Conservation (phyloP, 2,888 invertebrate species). For the Megaustenia siamemsis region DNA sequence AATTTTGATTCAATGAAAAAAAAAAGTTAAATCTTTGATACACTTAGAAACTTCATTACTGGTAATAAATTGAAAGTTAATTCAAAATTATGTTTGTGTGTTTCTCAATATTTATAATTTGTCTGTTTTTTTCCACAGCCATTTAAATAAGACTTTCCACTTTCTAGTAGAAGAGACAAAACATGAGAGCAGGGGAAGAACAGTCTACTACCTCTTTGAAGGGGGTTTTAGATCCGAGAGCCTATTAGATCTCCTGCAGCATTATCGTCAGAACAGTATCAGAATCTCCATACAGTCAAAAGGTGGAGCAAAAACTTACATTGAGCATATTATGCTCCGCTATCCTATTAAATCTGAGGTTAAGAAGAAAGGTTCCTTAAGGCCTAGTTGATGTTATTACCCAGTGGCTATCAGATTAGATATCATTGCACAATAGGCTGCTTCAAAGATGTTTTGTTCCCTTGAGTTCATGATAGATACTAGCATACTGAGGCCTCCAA, state of each 20-base stretch:
- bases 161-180: slow-evolving; percentile 24
- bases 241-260: slow-evolving; percentile 26
- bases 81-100: neutral
- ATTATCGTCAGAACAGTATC: slow-evolving; percentile 32
- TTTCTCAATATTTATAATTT: neutral
- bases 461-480: too few relatives aligned
- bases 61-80: too few relatives aligned
- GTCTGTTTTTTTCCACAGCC: slow-evolving; percentile 36
- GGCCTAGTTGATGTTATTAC: neutral
- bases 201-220: slow-evolving; percentile 36
- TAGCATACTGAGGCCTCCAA: too few relatives aligned
- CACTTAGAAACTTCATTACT: too few relatives aligned
- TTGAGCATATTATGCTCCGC: slow-evolving; percentile 34
- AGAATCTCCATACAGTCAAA: neutral
- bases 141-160: slow-evolving; percentile 23
- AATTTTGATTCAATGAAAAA: too few relatives aligned
- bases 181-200: neutral
- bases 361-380: neutral
- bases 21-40: neutral
- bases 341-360: neutral
- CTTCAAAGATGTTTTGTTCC: too few relatives aligned
- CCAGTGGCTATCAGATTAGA: too few relatives aligned
- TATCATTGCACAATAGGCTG: too few relatives aligned
- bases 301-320: slow-evolving; percentile 3
- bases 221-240: slow-evolving; percentile 43